phyloP scores from a whole-genome alignment of 2,113 vertebrate species.

The Paraplagusia blochii region DNA sequence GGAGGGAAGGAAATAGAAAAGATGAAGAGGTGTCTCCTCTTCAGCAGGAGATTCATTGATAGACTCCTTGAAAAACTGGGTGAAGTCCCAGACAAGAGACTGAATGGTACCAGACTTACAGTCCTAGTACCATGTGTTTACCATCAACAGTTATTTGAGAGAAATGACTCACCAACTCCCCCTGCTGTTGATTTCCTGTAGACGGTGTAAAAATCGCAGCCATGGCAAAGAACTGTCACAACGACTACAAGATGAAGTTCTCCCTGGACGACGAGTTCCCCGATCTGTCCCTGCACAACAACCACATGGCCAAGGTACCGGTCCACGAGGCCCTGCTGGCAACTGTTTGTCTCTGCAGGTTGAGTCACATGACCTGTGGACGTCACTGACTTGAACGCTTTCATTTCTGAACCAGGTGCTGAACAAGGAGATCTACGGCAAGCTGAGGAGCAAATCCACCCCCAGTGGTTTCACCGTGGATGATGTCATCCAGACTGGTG shows the following conservation, averaged over 20 bases:
- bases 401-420: conserved; percentile 59
- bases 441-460: conserved; percentile 87
- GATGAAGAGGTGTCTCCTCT: conserved; percentile 44
- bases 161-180: not conserved
- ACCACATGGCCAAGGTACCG: conserved; percentile 90
- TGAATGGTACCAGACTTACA: conserved; percentile 14
- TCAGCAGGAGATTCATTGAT: conserved; percentile 39
- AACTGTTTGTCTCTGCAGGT: not conserved
- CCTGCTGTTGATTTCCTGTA: conserved; percentile 27
- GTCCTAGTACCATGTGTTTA: not conserved
- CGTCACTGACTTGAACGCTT: conserved; percentile 8
- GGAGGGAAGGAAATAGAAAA: conserved; percentile 1
- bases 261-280: conserved; percentile 82
- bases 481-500: conserved; percentile 88
- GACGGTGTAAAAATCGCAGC: conserved; percentile 62
- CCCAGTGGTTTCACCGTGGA: conserved; percentile 91
- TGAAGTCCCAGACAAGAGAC: conserved; percentile 22
- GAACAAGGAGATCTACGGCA: conserved; percentile 80
- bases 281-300: conserved; percentile 86
- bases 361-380: not conserved
- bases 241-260: conserved; percentile 88
- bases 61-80: conserved; percentile 32
- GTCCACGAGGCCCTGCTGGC: not conserved
- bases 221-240: conserved; percentile 90
- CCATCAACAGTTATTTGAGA: too few species aligned